A percentile compares a stretch with the other conserved stretches of the same genome.
phyloP scores from a whole-genome alignment of 2,113 vertebrate species.

The Alaudala cheleensis region DNA sequence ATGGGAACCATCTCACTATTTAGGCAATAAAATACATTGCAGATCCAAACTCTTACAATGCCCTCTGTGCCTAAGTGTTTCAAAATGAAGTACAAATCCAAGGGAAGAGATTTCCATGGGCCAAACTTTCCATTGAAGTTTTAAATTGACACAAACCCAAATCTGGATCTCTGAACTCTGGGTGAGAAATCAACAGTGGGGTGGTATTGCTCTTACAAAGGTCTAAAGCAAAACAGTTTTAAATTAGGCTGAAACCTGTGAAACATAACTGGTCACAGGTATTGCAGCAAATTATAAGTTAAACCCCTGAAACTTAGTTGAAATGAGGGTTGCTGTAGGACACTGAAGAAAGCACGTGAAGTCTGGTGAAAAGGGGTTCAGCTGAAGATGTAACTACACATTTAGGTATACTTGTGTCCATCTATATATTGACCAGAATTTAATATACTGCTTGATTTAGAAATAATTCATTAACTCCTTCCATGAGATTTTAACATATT shows the following conservation, averaged over 20 bases:
- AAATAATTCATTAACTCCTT: background rate
- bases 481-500: background rate
- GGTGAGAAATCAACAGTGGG: background rate
- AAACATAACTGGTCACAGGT: background rate
- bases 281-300: background rate
- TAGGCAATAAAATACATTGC: background rate
- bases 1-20: background rate
- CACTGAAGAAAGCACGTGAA: background rate
- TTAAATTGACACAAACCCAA: background rate
- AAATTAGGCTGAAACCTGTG: background rate
- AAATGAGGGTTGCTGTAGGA: background rate
- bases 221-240: background rate
- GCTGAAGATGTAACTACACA: background rate
- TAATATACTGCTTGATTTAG: background rate
- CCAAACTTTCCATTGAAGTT: background rate
- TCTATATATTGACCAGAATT: background rate
- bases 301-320: background rate
- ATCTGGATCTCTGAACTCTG: conserved; percentile 8
- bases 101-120: background rate
- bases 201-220: background rate
- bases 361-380: background rate
- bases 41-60: background rate
- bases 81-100: background rate
- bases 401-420: background rate
- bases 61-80: background rate